phyloP scores from a whole-genome alignment of 2,113 vertebrate species.

The Chelonoidis abingdonii region DNA sequence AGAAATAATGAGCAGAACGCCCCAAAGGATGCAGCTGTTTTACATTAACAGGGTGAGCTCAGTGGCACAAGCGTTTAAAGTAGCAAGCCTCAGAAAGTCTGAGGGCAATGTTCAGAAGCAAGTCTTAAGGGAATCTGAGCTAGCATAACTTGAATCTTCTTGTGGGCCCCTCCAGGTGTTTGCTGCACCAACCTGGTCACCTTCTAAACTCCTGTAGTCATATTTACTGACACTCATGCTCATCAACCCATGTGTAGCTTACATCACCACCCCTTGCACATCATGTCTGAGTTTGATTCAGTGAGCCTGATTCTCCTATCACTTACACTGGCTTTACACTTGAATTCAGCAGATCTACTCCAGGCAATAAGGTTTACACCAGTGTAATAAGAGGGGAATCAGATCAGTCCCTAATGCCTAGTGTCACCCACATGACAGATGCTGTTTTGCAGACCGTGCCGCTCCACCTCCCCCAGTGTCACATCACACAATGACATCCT shows the following conservation, averaged over 20 bases:
- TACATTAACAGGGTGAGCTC: neutral
- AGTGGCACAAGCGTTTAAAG: neutral
- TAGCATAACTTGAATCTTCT: neutral
- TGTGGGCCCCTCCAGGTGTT: neutral
- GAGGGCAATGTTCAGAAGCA: neutral
- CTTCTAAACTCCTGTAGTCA: neutral
- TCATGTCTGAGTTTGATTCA: neutral
- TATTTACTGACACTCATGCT: neutral
- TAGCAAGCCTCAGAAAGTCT: neutral
- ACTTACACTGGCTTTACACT: neutral
- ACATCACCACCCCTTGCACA: fast-evolving
- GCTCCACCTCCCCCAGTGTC: neutral
- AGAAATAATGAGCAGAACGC: neutral
- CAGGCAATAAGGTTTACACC: neutral
- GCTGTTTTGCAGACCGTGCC: neutral
- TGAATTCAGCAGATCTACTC: neutral
- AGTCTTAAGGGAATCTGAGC: neutral
- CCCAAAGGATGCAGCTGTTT: neutral
- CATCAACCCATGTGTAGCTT: neutral
- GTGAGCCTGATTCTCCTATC: neutral
- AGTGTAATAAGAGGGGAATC: neutral
- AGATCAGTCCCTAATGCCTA: neutral
- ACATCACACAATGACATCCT: neutral
- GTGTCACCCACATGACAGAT: neutral
- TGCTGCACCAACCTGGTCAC: neutral